Conservation (phyloP, 1,140 invertebrate species). For the Metopolophium dirhodum region DNA sequence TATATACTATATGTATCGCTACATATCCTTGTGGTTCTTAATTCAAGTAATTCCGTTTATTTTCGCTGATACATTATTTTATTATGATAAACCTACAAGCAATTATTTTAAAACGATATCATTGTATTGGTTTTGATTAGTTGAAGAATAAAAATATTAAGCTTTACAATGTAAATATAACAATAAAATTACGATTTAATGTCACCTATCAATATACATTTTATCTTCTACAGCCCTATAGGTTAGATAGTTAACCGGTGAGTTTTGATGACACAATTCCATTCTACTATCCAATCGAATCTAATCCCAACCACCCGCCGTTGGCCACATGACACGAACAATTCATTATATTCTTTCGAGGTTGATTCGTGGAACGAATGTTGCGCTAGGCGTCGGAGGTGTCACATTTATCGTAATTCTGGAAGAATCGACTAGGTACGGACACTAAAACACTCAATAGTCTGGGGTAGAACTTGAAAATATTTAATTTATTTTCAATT, state of each 20-base stretch:
- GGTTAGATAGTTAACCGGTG: too few species aligned
- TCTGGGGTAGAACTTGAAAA: too few species aligned
- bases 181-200: background rate
- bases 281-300: background rate
- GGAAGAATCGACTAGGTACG: too few species aligned
- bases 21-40: background rate
- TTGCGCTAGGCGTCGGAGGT: too few species aligned
- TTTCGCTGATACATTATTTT: background rate
- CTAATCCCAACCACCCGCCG: background rate
- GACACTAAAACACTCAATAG: too few species aligned
- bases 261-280: background rate
- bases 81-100: background rate
- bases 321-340: background rate
- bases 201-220: background rate
- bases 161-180: background rate
- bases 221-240: background rate
- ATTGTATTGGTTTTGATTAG: background rate
- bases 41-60: background rate
- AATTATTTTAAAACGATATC: background rate
- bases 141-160: background rate
- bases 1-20: background rate
- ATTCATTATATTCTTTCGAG: too few species aligned
- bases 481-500: too few species aligned
- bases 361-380: too few species aligned
- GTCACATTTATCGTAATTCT: too few species aligned